Evolutionary conservation across 2,888 invertebrate genomes (phyloP), one percentile per base, ranked within the genome.

Genomic region (Leptura quadrifasciata): DNA sequence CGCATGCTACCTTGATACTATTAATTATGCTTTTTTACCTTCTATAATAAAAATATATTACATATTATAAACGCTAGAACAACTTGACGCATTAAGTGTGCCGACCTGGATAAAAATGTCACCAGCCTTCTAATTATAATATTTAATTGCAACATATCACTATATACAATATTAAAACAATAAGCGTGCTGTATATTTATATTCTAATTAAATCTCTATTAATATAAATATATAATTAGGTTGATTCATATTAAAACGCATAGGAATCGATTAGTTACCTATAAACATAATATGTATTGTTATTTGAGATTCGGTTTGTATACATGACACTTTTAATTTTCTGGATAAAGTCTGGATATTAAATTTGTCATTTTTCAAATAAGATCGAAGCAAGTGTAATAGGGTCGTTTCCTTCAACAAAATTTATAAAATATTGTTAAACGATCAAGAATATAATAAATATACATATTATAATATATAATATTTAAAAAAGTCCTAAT

Each of bases 101-200:
- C 47, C 47, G 47, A 47, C 47, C n/a, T 47, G 47, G 47, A n/a
- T n/a, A 47, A 47, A 47, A 47, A 47, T 47, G 47, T 47, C 47
- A 47, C 47, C 5, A 47, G 47, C 15, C 47, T 15, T 47, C n/a
- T 47, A n/a, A 47, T 47, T 47, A 47, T 12, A 39, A 39, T 47
- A 47, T 47, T 47, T 47, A 47, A 47, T 47, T 47, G 47, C 47
- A n/a, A 47, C 47, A 12, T 47, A 4, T 47, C n/a, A 47, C n/a
- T 47, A n/a, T 15, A 47, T 47, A 12, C 47, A 47, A n/a, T 47
- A 47, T 47, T 47, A 47, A 47, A 47, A n/a, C n/a, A n/a, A n/a
- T 47, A n/a, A n/a, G 15, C 47, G n/a, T 47, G n/a, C 2, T 47
- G n/a, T 47, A 15, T 47, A n/a, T 47, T 39, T 39, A 39, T 39